These are phyloP conservation scores for Odontomachus brunneus DNA, from an alignment of 1,140 invertebrate genomes.

Conservation along the genomic window DNA sequence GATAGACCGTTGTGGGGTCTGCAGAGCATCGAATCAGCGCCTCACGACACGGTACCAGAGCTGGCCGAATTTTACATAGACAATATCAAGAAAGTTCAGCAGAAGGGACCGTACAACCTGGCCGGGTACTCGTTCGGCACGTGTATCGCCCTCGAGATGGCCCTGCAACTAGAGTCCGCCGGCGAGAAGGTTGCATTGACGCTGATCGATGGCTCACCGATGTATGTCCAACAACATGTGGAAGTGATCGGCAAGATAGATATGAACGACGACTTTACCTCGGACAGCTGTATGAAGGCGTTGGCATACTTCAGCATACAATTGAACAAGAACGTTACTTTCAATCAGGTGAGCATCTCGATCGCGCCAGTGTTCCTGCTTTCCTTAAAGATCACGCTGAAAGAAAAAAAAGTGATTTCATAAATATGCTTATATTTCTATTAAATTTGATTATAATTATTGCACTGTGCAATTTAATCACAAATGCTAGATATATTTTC, in stretches of 20 bases:
- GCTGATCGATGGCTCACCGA: conserved; percentile 96
- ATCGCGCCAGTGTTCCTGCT: neutral
- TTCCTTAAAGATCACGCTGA: too few relatives aligned
- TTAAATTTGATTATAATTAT: too few relatives aligned
- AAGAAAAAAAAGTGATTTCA: too few relatives aligned
- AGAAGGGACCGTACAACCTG: conserved; percentile 93
- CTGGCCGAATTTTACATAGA: conserved; percentile 93
- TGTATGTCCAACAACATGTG: conserved; percentile 94
- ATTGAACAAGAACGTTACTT: conserved; percentile 90
- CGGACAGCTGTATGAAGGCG: conserved; percentile 82
- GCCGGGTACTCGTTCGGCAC: conserved; percentile 98
- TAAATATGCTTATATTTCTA: too few relatives aligned
- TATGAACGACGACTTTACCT: conserved; percentile 64
- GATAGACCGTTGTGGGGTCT: conserved; percentile 94
- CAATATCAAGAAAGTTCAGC: conserved; percentile 92
- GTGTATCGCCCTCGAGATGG: conserved; percentile 97
- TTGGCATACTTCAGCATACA: conserved; percentile 93
- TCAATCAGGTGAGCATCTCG: conserved; percentile 87
- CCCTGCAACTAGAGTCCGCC: conserved; percentile 90
- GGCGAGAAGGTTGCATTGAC: conserved; percentile 89
- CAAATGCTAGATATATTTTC: too few relatives aligned
- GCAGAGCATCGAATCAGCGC: conserved; percentile 93
- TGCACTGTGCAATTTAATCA: too few relatives aligned
- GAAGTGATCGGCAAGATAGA: conserved; percentile 86
- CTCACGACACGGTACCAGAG: conserved; percentile 89